A percentile compares a stretch with the other conserved stretches of the same genome.
Conservation (phyloP, 2,888 invertebrate species). For the Tuta absoluta region DNA sequence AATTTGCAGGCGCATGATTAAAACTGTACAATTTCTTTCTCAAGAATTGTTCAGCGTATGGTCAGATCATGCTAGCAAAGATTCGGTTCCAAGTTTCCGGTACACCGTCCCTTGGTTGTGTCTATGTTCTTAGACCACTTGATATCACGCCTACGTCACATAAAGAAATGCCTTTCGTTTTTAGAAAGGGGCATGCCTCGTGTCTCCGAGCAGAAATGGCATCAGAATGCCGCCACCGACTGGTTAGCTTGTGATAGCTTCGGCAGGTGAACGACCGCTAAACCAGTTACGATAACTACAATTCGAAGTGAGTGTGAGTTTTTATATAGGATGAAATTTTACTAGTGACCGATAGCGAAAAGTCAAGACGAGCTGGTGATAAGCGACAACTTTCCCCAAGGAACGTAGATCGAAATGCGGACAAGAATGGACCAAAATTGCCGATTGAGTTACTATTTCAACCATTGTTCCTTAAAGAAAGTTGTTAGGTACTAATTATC, state of each 20-base stretch:
- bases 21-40: neutral
- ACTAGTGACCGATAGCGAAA: no score
- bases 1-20: no score
- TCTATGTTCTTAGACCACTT: neutral
- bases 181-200: slow-evolving; percentile 18
- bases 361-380: no score
- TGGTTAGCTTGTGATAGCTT: slow-evolving; percentile 1
- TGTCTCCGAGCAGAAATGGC: slow-evolving; percentile 1
- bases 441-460: no score
- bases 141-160: slow-evolving; percentile 1
- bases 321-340: no score
- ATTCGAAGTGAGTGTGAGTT: neutral
- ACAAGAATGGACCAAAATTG: no score
- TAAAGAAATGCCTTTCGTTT: slow-evolving; percentile 14
- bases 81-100: no score
- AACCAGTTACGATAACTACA: slow-evolving; percentile 19
- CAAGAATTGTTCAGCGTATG: neutral
- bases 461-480: no score
- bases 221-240: slow-evolving; percentile 7
- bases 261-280: slow-evolving; percentile 8
- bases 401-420: no score
- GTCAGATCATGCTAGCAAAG: neutral
- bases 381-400: no score
- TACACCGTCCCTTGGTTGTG: neutral
- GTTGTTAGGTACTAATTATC: no score